Conservation (phyloP, 2,797 vertebrate species). For the Cuculus canorus region DNA sequence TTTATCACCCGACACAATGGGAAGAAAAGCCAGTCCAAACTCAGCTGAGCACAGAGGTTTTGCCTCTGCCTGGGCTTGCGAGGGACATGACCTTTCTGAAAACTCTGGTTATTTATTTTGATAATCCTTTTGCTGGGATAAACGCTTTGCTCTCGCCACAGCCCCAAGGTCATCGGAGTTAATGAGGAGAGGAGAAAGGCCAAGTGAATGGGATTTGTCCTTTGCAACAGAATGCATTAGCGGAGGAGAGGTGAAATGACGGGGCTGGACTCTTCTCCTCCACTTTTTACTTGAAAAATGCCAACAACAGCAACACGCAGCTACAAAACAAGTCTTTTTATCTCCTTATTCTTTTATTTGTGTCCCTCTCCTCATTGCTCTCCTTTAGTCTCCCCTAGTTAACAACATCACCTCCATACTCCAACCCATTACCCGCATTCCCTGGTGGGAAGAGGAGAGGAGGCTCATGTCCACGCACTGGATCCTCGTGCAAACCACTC, state of each 20-base stretch:
- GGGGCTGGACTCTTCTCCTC: conserved; percentile 4
- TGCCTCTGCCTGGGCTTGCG: not conserved
- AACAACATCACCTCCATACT: not conserved
- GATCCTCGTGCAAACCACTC: not conserved
- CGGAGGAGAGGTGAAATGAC: conserved; percentile 42
- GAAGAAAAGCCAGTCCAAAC: not conserved
- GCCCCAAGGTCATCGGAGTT: conserved; percentile 54
- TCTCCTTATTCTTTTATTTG: not conserved
- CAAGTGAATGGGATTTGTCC: conserved; percentile 52
- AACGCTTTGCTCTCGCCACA: conserved; percentile 38
- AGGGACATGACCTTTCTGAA: conserved; percentile 61
- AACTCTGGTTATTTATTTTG: conserved; percentile 69
- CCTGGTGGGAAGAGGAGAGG: not conserved
- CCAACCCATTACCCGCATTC: not conserved
- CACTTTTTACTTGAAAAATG: not conserved
- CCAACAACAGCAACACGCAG: not conserved
- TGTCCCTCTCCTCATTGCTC: not conserved
- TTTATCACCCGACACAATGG: not conserved
- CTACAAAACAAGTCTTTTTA: not conserved
- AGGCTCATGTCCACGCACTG: not conserved
- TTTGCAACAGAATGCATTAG: conserved; percentile 12
- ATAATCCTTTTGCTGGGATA: conserved; percentile 66
- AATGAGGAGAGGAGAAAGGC: conserved; percentile 66
- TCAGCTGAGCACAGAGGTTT: conserved; percentile 32
- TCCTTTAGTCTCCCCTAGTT: not conserved